Percentiles rank a stretch among this genome's conserved stretches.
phyloP scores from a whole-genome alignment of 2,888 invertebrate species.

The Bugula neritina region DNA sequence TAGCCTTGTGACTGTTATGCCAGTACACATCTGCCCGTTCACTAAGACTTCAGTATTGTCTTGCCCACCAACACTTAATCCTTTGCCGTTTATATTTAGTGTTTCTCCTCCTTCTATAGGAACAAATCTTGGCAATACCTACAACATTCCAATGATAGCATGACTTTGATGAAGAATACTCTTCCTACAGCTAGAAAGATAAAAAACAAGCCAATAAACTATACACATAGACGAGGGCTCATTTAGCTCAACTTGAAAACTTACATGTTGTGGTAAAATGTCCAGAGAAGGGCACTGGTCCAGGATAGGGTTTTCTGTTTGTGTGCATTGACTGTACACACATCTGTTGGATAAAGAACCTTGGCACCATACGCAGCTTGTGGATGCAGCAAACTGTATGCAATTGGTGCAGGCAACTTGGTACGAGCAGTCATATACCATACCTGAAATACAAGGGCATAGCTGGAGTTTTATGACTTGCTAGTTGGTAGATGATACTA shows the following conservation, averaged over 20 bases:
- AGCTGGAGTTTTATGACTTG: no score
- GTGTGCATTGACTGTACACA: neutral
- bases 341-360: neutral
- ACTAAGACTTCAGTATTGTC: neutral
- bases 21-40: neutral
- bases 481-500: no score
- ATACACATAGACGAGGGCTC: no score
- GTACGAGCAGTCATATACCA: constrained; percentile 18
- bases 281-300: neutral
- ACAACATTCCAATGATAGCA: neutral
- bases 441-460: neutral
- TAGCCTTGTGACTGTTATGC: neutral
- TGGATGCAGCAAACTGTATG: neutral
- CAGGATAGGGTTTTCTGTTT: neutral
- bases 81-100: neutral
- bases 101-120: neutral
- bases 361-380: constrained; percentile 9
- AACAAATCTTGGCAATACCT: neutral
- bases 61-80: neutral
- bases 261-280: no score
- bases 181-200: no score
- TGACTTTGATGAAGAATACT: no score
- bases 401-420: neutral
- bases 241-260: no score
- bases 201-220: no score